These are phyloP conservation scores for Atta cephalotes DNA, from an alignment of 1,140 invertebrate genomes.

Conservation along the genomic window DNA sequence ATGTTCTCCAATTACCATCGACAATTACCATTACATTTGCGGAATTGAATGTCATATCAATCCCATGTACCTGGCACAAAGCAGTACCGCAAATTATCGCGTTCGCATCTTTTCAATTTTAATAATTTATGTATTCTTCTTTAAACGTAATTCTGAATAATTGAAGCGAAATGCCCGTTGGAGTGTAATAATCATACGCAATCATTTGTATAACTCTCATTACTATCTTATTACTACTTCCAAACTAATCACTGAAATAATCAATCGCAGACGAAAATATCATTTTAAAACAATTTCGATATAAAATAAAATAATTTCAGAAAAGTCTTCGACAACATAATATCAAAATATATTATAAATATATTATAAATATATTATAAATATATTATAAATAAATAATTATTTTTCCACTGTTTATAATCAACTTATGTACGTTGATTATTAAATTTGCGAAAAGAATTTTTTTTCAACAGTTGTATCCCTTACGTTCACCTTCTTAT, in stretches of 20 bases:
- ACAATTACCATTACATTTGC: slow-evolving; percentile 33
- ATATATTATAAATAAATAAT: slow-evolving; percentile 1
- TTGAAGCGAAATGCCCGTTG: slow-evolving; percentile 11
- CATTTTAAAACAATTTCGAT: background rate
- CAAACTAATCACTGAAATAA: background rate
- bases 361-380: too few species aligned
- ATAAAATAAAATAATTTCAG: background rate
- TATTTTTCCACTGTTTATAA: background rate
- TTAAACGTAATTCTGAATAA: background rate
- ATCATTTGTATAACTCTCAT: background rate
- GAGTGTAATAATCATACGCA: background rate
- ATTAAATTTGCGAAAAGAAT: slow-evolving; percentile 2
- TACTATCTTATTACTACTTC: background rate
- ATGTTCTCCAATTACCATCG: slow-evolving; percentile 49
- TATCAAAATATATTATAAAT: slow-evolving; percentile 5
- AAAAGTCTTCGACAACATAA: background rate
- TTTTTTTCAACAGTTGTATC: slow-evolving; percentile 11
- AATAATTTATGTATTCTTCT: background rate
- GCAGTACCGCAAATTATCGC: slow-evolving; percentile 18
- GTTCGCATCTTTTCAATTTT: slow-evolving; percentile 7
- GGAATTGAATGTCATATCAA: slow-evolving; percentile 56
- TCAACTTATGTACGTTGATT: background rate
- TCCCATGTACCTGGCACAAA: slow-evolving; percentile 35
- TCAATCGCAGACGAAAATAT: background rate
- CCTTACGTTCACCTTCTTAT: slow-evolving; percentile 53